Base-by-base conservation (phyloP, 2,113 vertebrate genomes). In the Cyphomyrus discorhynchus region DNA sequence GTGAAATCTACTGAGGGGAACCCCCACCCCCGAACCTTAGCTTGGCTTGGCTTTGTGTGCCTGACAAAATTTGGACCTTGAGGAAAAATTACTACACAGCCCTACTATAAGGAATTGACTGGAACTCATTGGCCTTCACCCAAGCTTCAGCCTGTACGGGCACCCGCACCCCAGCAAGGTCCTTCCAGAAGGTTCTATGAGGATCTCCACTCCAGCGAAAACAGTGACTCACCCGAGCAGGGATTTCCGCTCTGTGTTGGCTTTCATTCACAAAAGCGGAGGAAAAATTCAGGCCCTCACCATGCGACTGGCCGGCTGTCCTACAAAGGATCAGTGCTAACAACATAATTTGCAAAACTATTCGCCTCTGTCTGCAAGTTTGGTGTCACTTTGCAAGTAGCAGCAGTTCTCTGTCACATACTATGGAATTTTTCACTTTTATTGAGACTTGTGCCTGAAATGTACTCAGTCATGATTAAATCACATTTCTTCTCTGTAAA, bases 181-280 rank as follows among this genome's bases (percentile, higher is more conserved):
- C 19, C n/a, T 56, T 53, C 85, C 85, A 87, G 85, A 87, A 53
- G 50, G 85, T 53, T 87, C 85, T 52, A 47, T 53, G 85, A 52
- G n/a, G 49, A 53, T 53, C 85, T 84, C 45, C 27, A 35, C 50
- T 56, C n/a, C 50, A 19, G 15, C 9, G 13, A 52, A 53, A 87
- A 87, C 85, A 87, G 50, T 87, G 85, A 87, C 24, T 87, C 85
- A 87, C 27, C 6, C 85, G 27, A 35, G 50, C 49, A n/a, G 47
- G 47, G 85, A 52, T 87, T 87, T 87, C 85, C 85, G 47, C 27
- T 35, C 49, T 1, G 27, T 39, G 5, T 47, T 87, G 49, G 85
- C 85, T 52, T 35, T 53, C 82, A 46, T 50, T 52, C 85, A 35
- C 82, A 24, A 47, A 46, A 45, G 8, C 5, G 0, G 70, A 39